Conservation (phyloP, 2,113 vertebrate genomes). For the Dunckerocampus dactyliophorus region DNA sequence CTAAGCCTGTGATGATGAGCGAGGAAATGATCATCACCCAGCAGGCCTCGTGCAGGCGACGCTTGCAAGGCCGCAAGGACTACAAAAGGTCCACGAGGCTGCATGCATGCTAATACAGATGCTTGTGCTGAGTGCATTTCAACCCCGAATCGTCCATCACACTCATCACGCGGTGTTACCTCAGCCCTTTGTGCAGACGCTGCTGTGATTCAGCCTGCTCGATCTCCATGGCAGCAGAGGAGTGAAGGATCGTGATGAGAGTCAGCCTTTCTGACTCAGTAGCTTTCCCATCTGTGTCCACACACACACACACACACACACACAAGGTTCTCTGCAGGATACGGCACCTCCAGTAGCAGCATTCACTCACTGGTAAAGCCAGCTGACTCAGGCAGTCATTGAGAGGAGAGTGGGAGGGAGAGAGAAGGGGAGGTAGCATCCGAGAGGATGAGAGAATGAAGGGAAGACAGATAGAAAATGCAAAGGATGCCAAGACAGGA, state of each 20-base stretch:
- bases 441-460: not conserved
- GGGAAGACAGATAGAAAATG: not conserved
- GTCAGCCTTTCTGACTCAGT: slow-evolving; percentile 60
- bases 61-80: not conserved
- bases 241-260: slow-evolving; percentile 55
- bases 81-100: slow-evolving; percentile 16
- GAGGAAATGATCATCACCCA: not conserved
- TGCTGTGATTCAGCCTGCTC: slow-evolving; percentile 53
- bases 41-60: slow-evolving; percentile 2
- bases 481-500: not conserved
- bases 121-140: slow-evolving; percentile 7
- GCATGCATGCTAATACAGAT: slow-evolving; percentile 34
- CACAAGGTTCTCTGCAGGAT: slow-evolving; percentile 40
- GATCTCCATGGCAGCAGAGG: slow-evolving; percentile 62
- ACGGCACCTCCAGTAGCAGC: slow-evolving; percentile 42
- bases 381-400: slow-evolving; percentile 61
- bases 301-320: slow-evolving; percentile 15
- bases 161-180: slow-evolving; percentile 45
- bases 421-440: not conserved
- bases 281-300: slow-evolving; percentile 51
- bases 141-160: not conserved
- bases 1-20: not conserved
- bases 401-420: slow-evolving; percentile 19
- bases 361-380: slow-evolving; percentile 19
- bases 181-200: slow-evolving; percentile 55